A percentile compares a stretch with the other conserved stretches of the same genome.
phyloP scores from a whole-genome alignment of 2,888 invertebrate genomes.

The Sphaerophoria taeniata region DNA sequence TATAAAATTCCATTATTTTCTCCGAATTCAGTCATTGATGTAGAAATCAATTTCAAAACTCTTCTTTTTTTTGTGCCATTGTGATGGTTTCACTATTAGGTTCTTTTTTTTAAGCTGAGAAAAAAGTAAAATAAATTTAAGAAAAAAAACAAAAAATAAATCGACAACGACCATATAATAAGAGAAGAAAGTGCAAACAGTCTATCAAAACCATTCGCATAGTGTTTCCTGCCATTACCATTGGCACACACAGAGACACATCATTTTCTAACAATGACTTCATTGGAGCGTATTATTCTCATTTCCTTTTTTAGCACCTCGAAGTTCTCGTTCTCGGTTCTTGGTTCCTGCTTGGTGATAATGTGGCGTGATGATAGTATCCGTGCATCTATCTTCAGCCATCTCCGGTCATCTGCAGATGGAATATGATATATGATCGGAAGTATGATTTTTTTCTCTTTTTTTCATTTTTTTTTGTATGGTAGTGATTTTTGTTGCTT shows the following conservation, averaged over 20 bases:
- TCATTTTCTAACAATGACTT: slow-evolving; percentile 49
- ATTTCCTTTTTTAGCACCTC: slow-evolving; percentile 63
- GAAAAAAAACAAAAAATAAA: slow-evolving; percentile 11
- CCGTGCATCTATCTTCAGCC: slow-evolving; percentile 57
- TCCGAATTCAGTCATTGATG: slow-evolving; percentile 41
- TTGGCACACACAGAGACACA: slow-evolving; percentile 17
- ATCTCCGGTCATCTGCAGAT: slow-evolving; percentile 66
- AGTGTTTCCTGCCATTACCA: slow-evolving; percentile 45
- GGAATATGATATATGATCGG: slow-evolving; percentile 66
- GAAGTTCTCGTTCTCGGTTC: slow-evolving; percentile 22
- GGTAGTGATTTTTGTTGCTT: slow-evolving; percentile 1
- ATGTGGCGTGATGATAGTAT: slow-evolving; percentile 41
- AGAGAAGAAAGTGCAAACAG: slow-evolving; percentile 50
- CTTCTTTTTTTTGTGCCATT: background rate
- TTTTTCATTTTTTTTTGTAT: background rate
- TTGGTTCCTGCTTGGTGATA: slow-evolving; percentile 10
- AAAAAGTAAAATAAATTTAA: background rate
- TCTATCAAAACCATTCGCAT: slow-evolving; percentile 36
- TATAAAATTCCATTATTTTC: slow-evolving; percentile 41
- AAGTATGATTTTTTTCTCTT: slow-evolving; percentile 22
- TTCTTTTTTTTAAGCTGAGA: slow-evolving; percentile 21
- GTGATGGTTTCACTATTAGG: slow-evolving; percentile 5
- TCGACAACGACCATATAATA: slow-evolving; percentile 15
- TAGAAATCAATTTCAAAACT: slow-evolving; percentile 51
- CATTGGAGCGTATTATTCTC: slow-evolving; percentile 68